Conservation (phyloP, 2,888 invertebrate genomes). For the Eupeodes luniger region DNA sequence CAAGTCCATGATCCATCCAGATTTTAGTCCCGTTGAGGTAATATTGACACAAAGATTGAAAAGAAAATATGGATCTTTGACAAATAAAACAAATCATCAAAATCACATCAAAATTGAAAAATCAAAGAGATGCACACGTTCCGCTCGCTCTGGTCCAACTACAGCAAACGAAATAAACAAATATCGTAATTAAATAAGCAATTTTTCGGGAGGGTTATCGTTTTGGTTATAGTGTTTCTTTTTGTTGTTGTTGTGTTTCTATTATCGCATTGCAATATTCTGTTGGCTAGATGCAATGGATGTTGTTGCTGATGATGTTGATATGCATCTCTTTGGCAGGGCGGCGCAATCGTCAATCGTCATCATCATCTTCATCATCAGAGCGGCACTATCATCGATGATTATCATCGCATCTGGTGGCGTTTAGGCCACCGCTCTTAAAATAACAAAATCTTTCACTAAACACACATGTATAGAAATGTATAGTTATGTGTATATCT, state of each 20-base stretch:
- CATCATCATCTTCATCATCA: constrained; percentile 41
- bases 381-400: constrained; percentile 73
- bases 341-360: constrained; percentile 48
- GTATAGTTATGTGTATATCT: neutral
- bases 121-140: constrained; percentile 67
- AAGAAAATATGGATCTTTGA: constrained; percentile 74
- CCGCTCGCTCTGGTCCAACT: constrained; percentile 55
- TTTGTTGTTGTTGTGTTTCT: constrained; percentile 36
- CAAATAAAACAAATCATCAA: constrained; percentile 76
- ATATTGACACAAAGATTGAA: constrained; percentile 72
- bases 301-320: constrained; percentile 7
- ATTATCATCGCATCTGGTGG: constrained; percentile 73
- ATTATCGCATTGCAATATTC: constrained; percentile 45
- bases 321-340: constrained; percentile 32
- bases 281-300: neutral
- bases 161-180: constrained; percentile 71
- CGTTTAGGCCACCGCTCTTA: constrained; percentile 73
- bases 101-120: constrained; percentile 72
- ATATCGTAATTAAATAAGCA: constrained; percentile 72
- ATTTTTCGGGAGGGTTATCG: constrained; percentile 45
- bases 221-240: constrained; percentile 30
- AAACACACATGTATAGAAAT: neutral
- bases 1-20: neutral
- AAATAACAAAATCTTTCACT: constrained; percentile 67
- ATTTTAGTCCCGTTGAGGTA: constrained; percentile 57